A percentile compares a stretch with the other conserved stretches of the same genome.
These are phyloP conservation scores for Neolamprologus brichardi DNA, from an alignment of 2,113 vertebrate genomes.

Conservation along the genomic window DNA sequence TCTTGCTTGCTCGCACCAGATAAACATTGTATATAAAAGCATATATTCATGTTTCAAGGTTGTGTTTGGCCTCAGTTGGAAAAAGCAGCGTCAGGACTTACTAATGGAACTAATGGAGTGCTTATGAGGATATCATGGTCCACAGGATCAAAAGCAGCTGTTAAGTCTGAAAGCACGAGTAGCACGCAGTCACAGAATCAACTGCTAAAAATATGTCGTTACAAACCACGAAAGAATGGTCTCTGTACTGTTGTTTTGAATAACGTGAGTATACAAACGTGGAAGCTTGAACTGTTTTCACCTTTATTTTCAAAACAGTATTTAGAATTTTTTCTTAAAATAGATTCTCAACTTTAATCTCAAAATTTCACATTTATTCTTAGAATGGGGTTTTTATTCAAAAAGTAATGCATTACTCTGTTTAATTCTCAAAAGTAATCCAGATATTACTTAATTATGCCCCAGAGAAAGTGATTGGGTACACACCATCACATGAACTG, in stretches of 20 bases:
- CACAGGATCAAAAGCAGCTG: not conserved
- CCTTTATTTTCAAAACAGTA: not conserved
- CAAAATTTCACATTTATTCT: not conserved
- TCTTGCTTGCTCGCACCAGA: not conserved
- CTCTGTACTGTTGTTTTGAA: not conserved
- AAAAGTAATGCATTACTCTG: not conserved
- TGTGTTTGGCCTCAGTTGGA: not conserved
- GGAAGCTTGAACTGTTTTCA: not conserved
- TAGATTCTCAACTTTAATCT: not conserved
- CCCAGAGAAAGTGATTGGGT: fast-evolving
- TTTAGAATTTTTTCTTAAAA: not conserved
- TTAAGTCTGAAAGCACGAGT: not conserved
- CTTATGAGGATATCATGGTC: not conserved
- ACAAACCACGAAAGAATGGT: fast-evolving
- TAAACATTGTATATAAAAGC: not conserved
- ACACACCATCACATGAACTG: not conserved
- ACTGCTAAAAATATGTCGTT: not conserved
- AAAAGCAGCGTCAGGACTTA: not conserved
- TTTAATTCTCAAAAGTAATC: not conserved
- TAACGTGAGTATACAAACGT: fast-evolving
- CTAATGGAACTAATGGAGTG: fast-evolving
- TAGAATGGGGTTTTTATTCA: not conserved
- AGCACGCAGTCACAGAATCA: fast-evolving
- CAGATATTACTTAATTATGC: not conserved
- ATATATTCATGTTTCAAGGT: not conserved